These are phyloP conservation scores for Blomia tropicalis DNA, from an alignment of 2,888 invertebrate species.

Conservation along the genomic window DNA sequence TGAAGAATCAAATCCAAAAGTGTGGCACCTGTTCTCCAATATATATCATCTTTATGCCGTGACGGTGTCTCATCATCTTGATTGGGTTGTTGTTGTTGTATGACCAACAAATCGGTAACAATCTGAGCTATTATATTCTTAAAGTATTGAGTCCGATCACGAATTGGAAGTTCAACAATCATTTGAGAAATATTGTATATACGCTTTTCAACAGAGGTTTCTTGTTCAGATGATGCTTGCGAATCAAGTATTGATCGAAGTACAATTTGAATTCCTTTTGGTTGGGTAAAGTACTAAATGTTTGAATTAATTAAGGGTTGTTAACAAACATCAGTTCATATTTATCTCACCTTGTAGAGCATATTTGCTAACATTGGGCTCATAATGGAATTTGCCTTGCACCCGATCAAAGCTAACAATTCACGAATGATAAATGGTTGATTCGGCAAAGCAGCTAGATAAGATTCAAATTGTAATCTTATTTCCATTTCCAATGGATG, in stretches of 20 bases:
- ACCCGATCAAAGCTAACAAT: constrained; percentile 4
- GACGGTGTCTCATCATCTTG: not conserved
- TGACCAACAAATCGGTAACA: not conserved
- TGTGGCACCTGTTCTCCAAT: not conserved
- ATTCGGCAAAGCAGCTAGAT: not conserved
- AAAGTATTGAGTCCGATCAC: constrained; percentile 5
- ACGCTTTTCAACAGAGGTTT: constrained; percentile 22
- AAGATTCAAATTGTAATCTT: not conserved
- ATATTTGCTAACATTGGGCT: constrained; percentile 1
- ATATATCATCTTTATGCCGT: not conserved
- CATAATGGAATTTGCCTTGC: not conserved
- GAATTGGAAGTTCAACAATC: constrained; percentile 5
- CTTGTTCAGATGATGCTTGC: constrained; percentile 18
- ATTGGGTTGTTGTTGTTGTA: not conserved
- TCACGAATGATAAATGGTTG: constrained; percentile 14
- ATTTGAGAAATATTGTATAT: constrained; percentile 10
- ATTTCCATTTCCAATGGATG: not conserved
- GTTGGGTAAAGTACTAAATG: not conserved
- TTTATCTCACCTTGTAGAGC: not conserved
- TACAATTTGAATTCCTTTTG: constrained; percentile 15
- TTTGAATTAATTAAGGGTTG: not conserved
- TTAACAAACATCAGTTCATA: not conserved
- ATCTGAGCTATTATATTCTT: not conserved
- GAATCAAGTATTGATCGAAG: constrained; percentile 22
- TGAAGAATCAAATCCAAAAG: not conserved